Evolutionary conservation across 2,888 invertebrate genomes (phyloP).

Genomic region (Volucella bombylans): DNA sequence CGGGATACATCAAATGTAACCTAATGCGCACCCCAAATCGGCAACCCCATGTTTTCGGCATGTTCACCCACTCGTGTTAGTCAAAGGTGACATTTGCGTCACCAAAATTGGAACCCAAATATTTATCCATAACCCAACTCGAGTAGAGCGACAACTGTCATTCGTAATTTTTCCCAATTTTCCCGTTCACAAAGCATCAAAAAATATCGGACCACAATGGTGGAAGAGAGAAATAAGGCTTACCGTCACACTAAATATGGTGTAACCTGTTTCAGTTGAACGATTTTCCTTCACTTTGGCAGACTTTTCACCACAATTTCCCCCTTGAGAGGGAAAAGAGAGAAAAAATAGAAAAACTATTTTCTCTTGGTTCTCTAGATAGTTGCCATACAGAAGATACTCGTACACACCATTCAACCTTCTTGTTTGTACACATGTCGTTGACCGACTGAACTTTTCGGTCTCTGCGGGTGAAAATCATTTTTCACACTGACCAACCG

Average conservation of each 20-base stretch:
- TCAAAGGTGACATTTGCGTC: constrained; percentile 38
- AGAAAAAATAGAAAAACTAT: neutral
- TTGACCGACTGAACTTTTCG: constrained; percentile 68
- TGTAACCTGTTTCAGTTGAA: constrained; percentile 39
- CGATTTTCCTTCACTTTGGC: constrained; percentile 15
- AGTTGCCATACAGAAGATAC: neutral
- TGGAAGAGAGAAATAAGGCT: neutral
- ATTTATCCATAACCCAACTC: neutral
- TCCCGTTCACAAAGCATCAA: constrained; percentile 19
- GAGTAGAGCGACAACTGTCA: constrained; percentile 9
- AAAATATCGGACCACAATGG: neutral
- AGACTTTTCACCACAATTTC: neutral
- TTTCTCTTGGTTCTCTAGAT: constrained; percentile 33
- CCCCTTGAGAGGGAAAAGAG: neutral
- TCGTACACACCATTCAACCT: neutral
- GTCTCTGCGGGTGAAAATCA: constrained; percentile 59
- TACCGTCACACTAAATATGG: neutral
- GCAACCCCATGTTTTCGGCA: neutral
- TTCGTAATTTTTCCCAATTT: constrained; percentile 46
- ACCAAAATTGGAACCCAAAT: constrained; percentile 1
- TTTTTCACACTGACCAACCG: constrained; percentile 63
- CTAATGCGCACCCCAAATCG: constrained; percentile 11
- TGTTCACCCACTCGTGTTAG: constrained; percentile 16
- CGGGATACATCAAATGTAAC: neutral
- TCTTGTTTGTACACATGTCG: constrained; percentile 14